Evolutionary conservation across 2,888 invertebrate genomes (phyloP), one percentile per base, ranked within the genome.

Genomic region (Catocala sponsa): DNA sequence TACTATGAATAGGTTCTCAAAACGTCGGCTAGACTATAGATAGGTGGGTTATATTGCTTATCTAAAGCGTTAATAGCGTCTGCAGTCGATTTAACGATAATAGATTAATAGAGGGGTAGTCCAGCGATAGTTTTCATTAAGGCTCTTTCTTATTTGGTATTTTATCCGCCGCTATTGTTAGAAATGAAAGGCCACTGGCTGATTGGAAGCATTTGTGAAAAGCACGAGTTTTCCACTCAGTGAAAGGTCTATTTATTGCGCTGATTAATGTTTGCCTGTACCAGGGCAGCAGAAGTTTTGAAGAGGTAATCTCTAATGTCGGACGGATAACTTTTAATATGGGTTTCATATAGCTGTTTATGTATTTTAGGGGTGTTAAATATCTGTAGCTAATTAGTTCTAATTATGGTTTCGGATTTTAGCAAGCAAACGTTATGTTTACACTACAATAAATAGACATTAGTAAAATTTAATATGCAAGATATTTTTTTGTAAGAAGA

Each of bases 191-290:
- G 82, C 78, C 69, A 72, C 70, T 53, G 72, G 65, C 62, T 86
- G 87, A 89, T 89, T 88, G 85, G 87, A 81, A 84, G 83, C 81
- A 84, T 88, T 88, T 87, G 84, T 79, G 80, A 78, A 80, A 82
- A 83, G 82, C 87, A 87, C 85, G 85, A 86, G 83, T 83, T 83
- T 81, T 78, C 78, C 76, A 75, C 74, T 80, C 78, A 76, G 76
- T 80, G 69, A 81, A 75, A 75, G 80, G 71, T 59, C 78, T 73
- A 79, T 81, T 83, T 87, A 84, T 82, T 83, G 76, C 78, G 62
- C 84, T 88, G 88, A 89, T 89, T 89, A 88, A 88, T 86, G 83
- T 85, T 86, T 78, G 79, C 79, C 68, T 71, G 76, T 55, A 63
- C 63, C 62, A 63, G 62, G 57, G 38, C 6, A 43, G 46, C 12